Percentiles rank a stretch among this genome's conserved stretches.
Conservation (phyloP, 2,888 invertebrate species). For the Lithodes maja region DNA sequence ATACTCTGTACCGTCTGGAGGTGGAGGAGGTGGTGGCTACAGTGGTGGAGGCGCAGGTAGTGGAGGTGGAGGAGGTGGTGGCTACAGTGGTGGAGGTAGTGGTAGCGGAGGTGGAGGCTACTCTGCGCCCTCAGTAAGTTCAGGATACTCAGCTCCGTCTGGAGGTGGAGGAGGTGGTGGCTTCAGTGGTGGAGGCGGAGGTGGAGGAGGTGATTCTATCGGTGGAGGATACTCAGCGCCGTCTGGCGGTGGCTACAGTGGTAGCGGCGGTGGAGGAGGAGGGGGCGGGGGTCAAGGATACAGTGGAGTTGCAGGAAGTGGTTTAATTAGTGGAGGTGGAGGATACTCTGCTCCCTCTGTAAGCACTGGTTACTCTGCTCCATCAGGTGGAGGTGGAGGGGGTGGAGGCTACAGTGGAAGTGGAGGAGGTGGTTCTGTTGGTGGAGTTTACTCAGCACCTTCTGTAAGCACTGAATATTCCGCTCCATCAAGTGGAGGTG, state of each 20-base stretch:
- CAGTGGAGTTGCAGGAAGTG: too few species aligned
- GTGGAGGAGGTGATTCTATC: neutral
- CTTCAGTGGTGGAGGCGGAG: neutral
- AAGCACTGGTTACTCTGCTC: neutral
- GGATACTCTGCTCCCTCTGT: slow-evolving; percentile 9
- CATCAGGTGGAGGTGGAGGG: neutral
- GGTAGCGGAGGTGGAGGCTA: neutral
- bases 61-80: neutral
- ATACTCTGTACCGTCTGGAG: neutral
- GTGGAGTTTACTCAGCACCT: neutral
- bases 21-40: neutral
- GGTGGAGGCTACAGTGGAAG: slow-evolving; percentile 8
- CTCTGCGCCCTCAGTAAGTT: neutral
- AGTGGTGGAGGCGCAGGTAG: neutral
- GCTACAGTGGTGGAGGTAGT: neutral
- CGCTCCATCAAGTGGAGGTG: neutral
- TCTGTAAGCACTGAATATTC: neutral
- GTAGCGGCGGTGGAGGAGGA: too few species aligned
- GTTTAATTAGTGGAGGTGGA: neutral
- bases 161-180: neutral
- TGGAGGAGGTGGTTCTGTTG: neutral
- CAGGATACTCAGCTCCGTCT: neutral
- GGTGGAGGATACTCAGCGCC: too few species aligned
- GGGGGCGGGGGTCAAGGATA: too few species aligned
- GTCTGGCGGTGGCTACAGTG: too few species aligned